phyloP scores from a whole-genome alignment of 2,797 vertebrate genomes.

The Anguilla anguilla region DNA sequence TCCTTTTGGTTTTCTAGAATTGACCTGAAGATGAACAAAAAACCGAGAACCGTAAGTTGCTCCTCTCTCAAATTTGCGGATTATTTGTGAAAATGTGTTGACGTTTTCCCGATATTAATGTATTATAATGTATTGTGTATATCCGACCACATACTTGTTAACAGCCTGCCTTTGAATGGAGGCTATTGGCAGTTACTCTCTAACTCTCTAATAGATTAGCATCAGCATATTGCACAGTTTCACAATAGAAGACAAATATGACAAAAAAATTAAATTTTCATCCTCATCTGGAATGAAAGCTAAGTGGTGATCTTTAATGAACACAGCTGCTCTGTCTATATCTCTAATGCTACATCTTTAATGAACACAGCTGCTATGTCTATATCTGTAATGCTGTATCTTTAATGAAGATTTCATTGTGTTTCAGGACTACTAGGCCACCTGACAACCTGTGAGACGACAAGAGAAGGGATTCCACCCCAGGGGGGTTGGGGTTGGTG shows the following conservation, averaged over 20 bases:
- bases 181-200: too few relatives aligned
- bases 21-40: constrained; percentile 99
- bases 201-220: too few relatives aligned
- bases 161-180: too few relatives aligned
- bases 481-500: too few relatives aligned
- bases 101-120: too few relatives aligned
- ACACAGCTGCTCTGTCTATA: background rate
- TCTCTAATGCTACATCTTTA: background rate
- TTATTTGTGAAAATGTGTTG: background rate
- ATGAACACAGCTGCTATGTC: background rate
- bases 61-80: too few relatives aligned
- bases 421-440: constrained; percentile 20
- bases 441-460: background rate
- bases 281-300: too few relatives aligned
- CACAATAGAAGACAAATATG: too few relatives aligned
- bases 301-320: background rate
- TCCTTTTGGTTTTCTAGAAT: constrained; percentile 73
- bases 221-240: too few relatives aligned
- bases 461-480: background rate
- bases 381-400: background rate
- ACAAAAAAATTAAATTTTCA: too few relatives aligned
- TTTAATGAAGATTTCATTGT: background rate
- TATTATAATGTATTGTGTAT: too few relatives aligned
- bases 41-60: constrained; percentile 94
- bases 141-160: too few relatives aligned